phyloP scores from a whole-genome alignment of 1,140 invertebrate species.

The Rhopalosiphum maidis region DNA sequence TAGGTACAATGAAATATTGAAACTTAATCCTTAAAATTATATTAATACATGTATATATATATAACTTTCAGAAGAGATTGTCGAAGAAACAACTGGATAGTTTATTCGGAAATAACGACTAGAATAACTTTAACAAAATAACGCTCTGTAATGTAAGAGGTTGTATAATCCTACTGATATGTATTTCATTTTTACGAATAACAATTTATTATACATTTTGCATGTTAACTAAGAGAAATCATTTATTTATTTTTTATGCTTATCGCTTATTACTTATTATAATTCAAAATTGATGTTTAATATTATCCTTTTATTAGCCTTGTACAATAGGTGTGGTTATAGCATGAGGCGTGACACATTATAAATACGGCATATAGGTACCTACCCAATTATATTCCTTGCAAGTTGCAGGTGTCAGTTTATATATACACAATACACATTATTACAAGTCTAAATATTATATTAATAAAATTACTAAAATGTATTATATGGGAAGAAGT shows the following conservation, averaged over 20 bases:
- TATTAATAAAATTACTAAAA: no score
- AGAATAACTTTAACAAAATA: constrained; percentile 59
- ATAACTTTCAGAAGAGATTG: constrained; percentile 54
- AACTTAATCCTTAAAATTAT: constrained; percentile 43
- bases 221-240: neutral
- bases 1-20: constrained; percentile 24
- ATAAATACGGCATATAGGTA: neutral
- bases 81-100: constrained; percentile 52
- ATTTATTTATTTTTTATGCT: neutral
- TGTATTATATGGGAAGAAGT: no score
- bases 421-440: neutral
- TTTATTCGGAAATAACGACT: constrained; percentile 56
- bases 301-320: neutral
- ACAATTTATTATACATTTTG: neutral
- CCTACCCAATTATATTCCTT: neutral
- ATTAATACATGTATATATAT: constrained; percentile 34
- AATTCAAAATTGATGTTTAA: neutral
- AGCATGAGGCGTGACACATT: neutral
- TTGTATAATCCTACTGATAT: constrained; percentile 59
- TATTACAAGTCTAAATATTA: neutral
- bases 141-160: constrained; percentile 59
- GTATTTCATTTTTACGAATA: neutral
- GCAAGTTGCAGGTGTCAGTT: neutral
- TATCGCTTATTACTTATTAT: neutral
- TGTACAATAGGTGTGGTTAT: neutral